phyloP scores from a whole-genome alignment of 1,140 invertebrate genomes.

The Drosophila ananassae region DNA sequence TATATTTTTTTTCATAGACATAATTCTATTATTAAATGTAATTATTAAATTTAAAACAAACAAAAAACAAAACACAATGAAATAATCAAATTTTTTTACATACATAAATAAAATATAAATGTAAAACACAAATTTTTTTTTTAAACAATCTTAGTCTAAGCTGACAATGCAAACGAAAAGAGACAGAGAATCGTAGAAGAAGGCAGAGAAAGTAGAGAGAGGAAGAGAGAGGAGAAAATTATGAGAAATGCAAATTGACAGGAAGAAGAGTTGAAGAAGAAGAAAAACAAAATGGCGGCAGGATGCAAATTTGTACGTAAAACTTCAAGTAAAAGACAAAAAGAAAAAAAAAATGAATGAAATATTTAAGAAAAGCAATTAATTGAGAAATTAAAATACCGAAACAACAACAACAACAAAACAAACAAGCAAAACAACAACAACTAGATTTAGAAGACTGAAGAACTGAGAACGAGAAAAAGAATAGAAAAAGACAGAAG shows the following conservation, averaged over 20 bases:
- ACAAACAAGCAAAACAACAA: conserved; percentile 53
- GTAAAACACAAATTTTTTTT: conserved; percentile 76
- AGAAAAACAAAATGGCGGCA: conserved; percentile 1
- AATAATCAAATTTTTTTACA: conserved; percentile 82
- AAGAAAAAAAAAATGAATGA: not conserved
- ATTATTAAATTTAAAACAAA: conserved; percentile 17
- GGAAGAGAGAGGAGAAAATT: conserved; percentile 11
- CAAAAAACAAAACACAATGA: conserved; percentile 35
- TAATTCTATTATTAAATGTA: conserved; percentile 76
- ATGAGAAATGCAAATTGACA: conserved; percentile 24
- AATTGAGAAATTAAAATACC: conserved; percentile 41
- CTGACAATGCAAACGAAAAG: conserved; percentile 28
- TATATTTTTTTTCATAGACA: conserved; percentile 61
- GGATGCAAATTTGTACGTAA: conserved; percentile 71
- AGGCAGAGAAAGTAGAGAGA: not conserved
- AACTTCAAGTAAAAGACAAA: conserved; percentile 63
- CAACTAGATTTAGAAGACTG: conserved; percentile 82
- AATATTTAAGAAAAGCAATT: conserved; percentile 48
- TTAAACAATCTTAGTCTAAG: conserved; percentile 64
- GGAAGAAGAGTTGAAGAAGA: conserved; percentile 8
- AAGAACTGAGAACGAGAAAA: conserved; percentile 70
- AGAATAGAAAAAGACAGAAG: conserved; percentile 5
- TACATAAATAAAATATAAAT: conserved; percentile 79
- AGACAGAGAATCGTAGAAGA: conserved; percentile 2
- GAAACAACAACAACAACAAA: conserved; percentile 59